Conservation (phyloP, 2,797 vertebrate species). For the Chelonia mydas region DNA sequence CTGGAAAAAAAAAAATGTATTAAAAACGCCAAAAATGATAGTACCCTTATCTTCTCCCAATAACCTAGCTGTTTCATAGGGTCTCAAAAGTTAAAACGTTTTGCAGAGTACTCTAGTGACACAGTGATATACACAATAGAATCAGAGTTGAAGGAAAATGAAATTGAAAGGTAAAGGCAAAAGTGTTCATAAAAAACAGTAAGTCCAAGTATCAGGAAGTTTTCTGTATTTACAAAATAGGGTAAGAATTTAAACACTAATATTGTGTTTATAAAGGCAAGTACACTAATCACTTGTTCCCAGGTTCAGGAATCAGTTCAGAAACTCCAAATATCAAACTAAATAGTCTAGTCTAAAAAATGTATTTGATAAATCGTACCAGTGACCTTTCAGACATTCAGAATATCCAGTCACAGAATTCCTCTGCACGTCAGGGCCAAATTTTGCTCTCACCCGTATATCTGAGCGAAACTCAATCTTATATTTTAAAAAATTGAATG, state of each 20-base stretch:
- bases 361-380: background rate
- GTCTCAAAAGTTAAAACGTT: background rate
- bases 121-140: background rate
- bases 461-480: background rate
- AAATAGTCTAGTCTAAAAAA: background rate
- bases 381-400: slow-evolving; percentile 51
- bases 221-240: background rate
- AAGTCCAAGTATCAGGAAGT: background rate
- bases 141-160: background rate
- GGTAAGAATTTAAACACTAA: background rate
- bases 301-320: slow-evolving; percentile 26
- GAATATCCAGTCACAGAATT: background rate
- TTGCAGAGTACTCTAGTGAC: background rate
- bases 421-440: background rate
- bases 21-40: too few species aligned
- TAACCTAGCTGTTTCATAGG: background rate
- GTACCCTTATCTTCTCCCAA: too few species aligned
- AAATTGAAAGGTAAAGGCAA: background rate
- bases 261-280: background rate
- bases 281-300: background rate
- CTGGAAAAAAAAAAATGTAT: background rate
- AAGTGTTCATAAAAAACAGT: background rate
- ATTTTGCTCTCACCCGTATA: background rate
- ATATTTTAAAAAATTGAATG: background rate
- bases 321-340: slow-evolving; percentile 55